Conservation (phyloP, 35 echinoderm and acorn worm species). For the Strongylocentrotus purpuratus region DNA sequence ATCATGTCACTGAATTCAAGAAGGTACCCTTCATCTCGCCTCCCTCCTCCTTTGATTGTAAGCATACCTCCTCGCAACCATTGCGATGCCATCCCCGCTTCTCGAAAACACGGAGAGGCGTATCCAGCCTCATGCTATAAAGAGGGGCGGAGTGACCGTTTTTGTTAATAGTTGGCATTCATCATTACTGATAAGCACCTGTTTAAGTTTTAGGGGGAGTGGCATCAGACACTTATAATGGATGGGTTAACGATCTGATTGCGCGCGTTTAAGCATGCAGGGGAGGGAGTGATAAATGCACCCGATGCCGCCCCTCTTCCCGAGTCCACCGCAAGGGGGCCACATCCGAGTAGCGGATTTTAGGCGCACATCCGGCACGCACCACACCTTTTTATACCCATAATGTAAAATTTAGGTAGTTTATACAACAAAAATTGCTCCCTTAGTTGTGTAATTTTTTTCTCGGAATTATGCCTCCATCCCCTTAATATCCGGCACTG, state of each 20-base stretch:
- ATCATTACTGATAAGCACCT: not conserved
- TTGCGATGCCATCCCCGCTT: not conserved
- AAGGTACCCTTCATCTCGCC: not conserved
- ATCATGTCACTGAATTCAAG: not conserved
- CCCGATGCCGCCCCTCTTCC: not conserved
- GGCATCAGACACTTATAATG: not conserved
- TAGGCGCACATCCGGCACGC: too few species aligned
- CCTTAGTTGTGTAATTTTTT: too few species aligned
- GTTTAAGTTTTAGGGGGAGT: not conserved
- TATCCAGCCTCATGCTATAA: not conserved
- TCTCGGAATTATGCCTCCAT: too few species aligned
- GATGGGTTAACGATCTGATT: too few species aligned
- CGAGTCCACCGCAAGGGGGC: not conserved
- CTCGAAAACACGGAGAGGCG: not conserved
- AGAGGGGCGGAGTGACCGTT: not conserved
- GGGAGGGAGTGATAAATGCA: not conserved
- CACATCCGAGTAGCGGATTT: too few species aligned
- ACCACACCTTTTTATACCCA: too few species aligned
- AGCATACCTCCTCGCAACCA: not conserved
- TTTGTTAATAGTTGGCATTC: not conserved
- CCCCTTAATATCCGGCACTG: too few species aligned
- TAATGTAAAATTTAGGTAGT: too few species aligned
- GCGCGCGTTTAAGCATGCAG: not conserved
- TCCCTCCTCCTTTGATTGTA: not conserved
- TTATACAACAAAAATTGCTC: too few species aligned